Conservation (phyloP, 2,113 vertebrate species). For the Rhabdomys dilectus region DNA sequence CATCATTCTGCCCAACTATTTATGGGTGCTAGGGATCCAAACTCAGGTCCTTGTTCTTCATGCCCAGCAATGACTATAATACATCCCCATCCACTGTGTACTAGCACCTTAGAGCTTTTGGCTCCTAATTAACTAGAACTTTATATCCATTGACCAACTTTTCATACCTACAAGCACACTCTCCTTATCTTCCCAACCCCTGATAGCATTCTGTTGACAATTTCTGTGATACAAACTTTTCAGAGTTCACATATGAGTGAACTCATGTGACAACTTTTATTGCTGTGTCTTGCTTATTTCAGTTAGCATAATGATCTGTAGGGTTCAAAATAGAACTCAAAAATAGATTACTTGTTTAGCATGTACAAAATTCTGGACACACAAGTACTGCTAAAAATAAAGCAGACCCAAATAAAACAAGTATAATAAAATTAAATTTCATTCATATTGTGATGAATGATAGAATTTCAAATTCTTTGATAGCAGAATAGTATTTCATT, state of each 20-base stretch:
- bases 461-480: background rate
- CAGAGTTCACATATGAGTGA: background rate
- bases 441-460: background rate
- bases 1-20: background rate
- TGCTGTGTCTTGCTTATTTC: background rate
- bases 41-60: background rate
- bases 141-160: too few species aligned
- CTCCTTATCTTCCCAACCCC: too few species aligned
- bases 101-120: background rate
- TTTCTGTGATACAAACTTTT: background rate
- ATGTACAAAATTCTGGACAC: background rate
- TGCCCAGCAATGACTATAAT: too few species aligned
- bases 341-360: background rate
- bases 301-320: background rate
- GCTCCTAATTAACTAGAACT: background rate
- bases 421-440: background rate
- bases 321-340: background rate
- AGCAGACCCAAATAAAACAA: background rate
- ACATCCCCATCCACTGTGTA: background rate
- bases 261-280: background rate
- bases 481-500: background rate
- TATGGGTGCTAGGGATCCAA: too few species aligned
- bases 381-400: background rate
- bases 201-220: background rate
- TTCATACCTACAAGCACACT: background rate